Conservation (phyloP, 2,797 vertebrate species). For the Lacerta agilis region DNA sequence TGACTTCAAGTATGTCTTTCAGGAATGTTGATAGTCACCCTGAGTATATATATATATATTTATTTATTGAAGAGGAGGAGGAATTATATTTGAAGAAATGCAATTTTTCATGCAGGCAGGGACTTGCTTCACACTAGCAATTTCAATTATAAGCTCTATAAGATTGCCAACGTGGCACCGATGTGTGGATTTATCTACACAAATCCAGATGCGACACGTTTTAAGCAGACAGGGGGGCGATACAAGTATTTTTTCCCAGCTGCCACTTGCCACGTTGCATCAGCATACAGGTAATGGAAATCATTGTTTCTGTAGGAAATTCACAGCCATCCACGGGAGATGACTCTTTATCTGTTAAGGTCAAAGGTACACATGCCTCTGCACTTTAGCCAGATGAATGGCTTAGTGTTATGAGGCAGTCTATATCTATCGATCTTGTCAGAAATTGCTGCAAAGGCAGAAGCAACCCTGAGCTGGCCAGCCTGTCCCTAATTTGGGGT, state of each 20-base stretch:
- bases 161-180: slow-evolving; percentile 14
- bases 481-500: background rate
- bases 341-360: slow-evolving; percentile 6
- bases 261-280: background rate
- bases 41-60: background rate
- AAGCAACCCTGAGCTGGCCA: background rate
- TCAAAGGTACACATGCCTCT: background rate
- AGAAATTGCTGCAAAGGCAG: slow-evolving; percentile 21
- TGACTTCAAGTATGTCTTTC: background rate
- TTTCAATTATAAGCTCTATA: slow-evolving; percentile 25
- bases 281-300: slow-evolving; percentile 5
- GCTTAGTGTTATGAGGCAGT: background rate
- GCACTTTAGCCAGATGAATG: background rate
- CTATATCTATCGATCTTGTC: background rate
- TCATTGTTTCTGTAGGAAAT: slow-evolving; percentile 39
- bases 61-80: background rate
- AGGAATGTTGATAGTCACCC: background rate
- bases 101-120: background rate
- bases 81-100: background rate
- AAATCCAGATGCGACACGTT: slow-evolving; percentile 31
- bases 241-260: background rate
- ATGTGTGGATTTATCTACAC: slow-evolving; percentile 7
- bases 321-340: background rate
- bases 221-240: background rate
- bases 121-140: slow-evolving; percentile 12